Evolutionary conservation across 2,888 invertebrate genomes (phyloP), one percentile per base, ranked within the genome.

Genomic region (Eristalis tenax): DNA sequence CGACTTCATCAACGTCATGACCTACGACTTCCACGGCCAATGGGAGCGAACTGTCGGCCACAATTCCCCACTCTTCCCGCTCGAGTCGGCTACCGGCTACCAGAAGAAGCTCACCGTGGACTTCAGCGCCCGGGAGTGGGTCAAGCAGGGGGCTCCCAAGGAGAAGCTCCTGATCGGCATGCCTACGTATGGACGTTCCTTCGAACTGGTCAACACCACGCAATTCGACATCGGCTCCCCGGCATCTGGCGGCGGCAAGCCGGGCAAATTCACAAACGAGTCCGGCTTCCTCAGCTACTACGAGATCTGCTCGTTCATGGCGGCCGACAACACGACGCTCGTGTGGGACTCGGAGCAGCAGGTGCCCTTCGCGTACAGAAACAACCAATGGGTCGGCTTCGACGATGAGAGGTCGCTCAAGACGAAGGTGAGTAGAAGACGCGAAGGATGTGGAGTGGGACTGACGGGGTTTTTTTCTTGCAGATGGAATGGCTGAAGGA

Each of bases 261-360:
- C 96, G 0, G 98, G 98, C 69, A 96, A 97, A 90, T 99, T 96
- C 93, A 99, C 98, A 1, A 96, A 96, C 89, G 99, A 99, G 93
- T 96, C 97, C 6, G 99, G 99, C 18, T 98, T 99, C 93, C 95
- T 98, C 93, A 97, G 98, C 4, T 99, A 98, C 93, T 99, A 98
- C 91, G 99, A 99, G 94, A 96, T 98, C 70, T 99, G 98, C 92
- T 96, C 97, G 90, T 98, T 98, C 94, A 94, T 99, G 61, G 96
- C 97, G 80, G 96, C 96, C 88, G 96, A 97, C 89, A 98, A 98
- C 91, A 98, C 98, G 0, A 98, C 98, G 0, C 94, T 98, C 4
- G 98, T 98, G 0, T 98, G 98, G 98, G 98, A 98, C 91, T 98
- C 98, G 88, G 98, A 98, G 90, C 98, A 98, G 91, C 97, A 98